phyloP scores from a whole-genome alignment of 1,140 invertebrate species.

The Muscidifurax raptorellus region DNA sequence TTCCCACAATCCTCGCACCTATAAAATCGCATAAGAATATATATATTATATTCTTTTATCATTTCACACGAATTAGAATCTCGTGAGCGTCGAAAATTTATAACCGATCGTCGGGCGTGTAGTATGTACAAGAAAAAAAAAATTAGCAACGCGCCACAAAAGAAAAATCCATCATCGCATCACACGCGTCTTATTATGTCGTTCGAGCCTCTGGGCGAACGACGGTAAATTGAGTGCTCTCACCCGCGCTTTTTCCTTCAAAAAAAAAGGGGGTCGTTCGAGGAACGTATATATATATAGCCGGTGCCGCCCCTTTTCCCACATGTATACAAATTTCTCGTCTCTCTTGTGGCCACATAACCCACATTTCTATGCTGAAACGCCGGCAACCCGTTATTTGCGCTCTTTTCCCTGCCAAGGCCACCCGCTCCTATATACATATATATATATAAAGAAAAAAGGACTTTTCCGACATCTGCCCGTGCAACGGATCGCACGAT shows the following conservation, averaged over 20 bases:
- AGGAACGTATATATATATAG: not conserved
- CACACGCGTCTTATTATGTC: constrained; percentile 58
- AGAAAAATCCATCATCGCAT: constrained; percentile 3
- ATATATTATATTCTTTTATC: too few relatives aligned
- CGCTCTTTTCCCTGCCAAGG: constrained; percentile 13
- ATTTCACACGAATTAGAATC: constrained; percentile 20
- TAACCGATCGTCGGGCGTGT: not conserved
- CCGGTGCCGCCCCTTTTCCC: constrained; percentile 59
- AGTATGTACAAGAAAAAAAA: not conserved
- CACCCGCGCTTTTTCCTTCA: not conserved
- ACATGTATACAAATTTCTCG: constrained; percentile 73
- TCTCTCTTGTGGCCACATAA: constrained; percentile 72
- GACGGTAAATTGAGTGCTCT: constrained; percentile 63
- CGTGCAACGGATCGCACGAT: not conserved
- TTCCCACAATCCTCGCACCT: too few relatives aligned
- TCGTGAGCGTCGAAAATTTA: constrained; percentile 4
- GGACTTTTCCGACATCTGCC: not conserved
- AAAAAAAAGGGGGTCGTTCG: constrained; percentile 27
- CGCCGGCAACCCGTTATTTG: constrained; percentile 72
- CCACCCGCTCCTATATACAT: not conserved
- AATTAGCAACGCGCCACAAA: constrained; percentile 16
- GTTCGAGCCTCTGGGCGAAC: constrained; percentile 29
- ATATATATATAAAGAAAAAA: not conserved
- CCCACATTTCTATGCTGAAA: constrained; percentile 71
- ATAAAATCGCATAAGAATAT: too few relatives aligned